phyloP scores from a whole-genome alignment of 2,888 invertebrate species.

The Lysandra bellargus region DNA sequence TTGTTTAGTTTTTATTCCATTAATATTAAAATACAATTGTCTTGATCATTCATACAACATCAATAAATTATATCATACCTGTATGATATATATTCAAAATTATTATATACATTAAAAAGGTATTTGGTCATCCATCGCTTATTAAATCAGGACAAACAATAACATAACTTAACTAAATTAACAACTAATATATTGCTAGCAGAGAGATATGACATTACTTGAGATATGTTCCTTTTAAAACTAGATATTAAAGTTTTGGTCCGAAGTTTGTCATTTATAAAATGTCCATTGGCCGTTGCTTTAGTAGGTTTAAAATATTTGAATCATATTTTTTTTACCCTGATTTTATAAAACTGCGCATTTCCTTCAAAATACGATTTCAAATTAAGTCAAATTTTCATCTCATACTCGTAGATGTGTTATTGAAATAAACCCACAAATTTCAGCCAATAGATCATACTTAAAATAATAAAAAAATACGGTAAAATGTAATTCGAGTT shows the following conservation, averaged over 20 bases:
- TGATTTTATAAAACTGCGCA: neutral
- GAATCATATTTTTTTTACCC: neutral
- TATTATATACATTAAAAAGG: neutral
- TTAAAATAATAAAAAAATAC: slow-evolving; percentile 5
- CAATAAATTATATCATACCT: too few relatives aligned
- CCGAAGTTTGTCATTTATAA: slow-evolving; percentile 50
- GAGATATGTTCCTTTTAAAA: slow-evolving; percentile 61
- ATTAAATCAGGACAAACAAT: neutral
- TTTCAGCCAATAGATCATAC: slow-evolving; percentile 6
- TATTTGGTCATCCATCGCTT: neutral
- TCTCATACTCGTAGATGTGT: too few relatives aligned
- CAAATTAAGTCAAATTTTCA: too few relatives aligned
- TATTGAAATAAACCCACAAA: neutral
- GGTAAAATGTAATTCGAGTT: slow-evolving; percentile 6
- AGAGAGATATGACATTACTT: slow-evolving; percentile 66
- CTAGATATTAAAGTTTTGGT: slow-evolving; percentile 65
- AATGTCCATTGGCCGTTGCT: neutral
- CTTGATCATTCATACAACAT: neutral
- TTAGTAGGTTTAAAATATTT: neutral
- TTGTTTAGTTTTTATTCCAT: neutral
- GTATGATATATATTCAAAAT: too few relatives aligned
- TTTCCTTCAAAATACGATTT: neutral
- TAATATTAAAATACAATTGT: neutral
- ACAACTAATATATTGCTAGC: slow-evolving; percentile 63
- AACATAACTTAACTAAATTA: slow-evolving; percentile 27